These are phyloP conservation scores for Parazoanthus swiftii DNA, from an alignment of 92 coral and sea anemone genomes.

Conservation along the genomic window DNA sequence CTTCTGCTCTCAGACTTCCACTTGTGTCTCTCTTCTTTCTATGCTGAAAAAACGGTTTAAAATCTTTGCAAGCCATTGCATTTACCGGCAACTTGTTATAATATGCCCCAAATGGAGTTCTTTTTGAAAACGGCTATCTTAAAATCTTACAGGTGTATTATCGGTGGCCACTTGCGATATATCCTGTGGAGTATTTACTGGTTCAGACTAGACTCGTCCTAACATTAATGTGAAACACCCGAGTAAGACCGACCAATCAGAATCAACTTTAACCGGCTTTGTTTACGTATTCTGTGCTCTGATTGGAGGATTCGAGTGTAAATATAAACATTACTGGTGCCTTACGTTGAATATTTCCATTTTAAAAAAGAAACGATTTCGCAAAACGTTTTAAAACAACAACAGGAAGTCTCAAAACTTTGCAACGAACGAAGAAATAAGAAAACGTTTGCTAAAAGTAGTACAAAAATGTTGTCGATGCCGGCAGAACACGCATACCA, in stretches of 20 bases:
- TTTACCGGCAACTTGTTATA: background rate
- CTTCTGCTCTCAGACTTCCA: constrained; percentile 49
- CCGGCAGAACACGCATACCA: background rate
- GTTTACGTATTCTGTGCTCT: background rate
- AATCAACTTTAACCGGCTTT: constrained; percentile 10
- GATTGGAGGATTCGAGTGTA: constrained; percentile 21
- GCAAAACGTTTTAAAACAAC: background rate
- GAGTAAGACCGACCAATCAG: constrained; percentile 2
- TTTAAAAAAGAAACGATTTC: background rate
- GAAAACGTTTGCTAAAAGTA: background rate
- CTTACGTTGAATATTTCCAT: background rate
- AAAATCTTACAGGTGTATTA: background rate
- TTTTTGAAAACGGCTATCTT: background rate
- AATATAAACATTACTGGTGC: constrained; percentile 39
- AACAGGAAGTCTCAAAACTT: background rate
- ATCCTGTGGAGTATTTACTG: background rate
- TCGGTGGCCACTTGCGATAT: background rate
- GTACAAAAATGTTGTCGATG: background rate
- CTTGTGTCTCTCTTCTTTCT: constrained; percentile 11
- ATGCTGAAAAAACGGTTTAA: constrained; percentile 26
- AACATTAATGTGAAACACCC: constrained; percentile 12
- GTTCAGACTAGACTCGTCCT: background rate
- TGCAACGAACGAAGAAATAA: background rate
- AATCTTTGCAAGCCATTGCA: constrained; percentile 45
- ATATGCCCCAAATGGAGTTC: background rate